Conservation (phyloP, 2,888 invertebrate genomes). For the Brachylomia viminalis region DNA sequence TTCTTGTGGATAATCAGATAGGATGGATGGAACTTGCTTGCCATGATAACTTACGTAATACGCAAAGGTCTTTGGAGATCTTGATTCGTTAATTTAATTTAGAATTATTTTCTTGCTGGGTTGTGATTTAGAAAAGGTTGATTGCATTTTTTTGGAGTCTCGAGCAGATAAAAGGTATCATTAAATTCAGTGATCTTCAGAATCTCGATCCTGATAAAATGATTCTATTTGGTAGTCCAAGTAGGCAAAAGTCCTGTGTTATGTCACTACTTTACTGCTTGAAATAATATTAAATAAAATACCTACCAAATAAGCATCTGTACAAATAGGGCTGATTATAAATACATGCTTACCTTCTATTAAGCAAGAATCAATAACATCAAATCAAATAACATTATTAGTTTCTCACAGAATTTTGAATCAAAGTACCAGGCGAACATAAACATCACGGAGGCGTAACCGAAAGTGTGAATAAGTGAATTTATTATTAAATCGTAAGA, state of each 20-base stretch:
- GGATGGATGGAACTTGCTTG: conserved; percentile 56
- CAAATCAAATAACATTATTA: conserved; percentile 39
- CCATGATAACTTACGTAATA: conserved; percentile 56
- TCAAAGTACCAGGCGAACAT: conserved; percentile 51
- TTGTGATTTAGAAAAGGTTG: conserved; percentile 3
- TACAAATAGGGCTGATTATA: conserved; percentile 17
- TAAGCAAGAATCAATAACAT: conserved; percentile 27
- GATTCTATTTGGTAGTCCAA: no score
- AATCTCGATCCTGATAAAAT: neutral
- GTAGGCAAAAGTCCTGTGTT: neutral
- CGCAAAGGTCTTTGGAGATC: conserved; percentile 51
- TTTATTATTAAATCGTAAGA: conserved; percentile 44
- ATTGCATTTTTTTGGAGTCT: neutral
- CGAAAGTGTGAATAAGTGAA: conserved; percentile 52
- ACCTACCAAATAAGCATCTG: neutral
- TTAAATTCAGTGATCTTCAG: neutral
- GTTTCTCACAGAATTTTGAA: conserved; percentile 47
- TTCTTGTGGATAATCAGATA: conserved; percentile 57
- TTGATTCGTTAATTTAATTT: conserved; percentile 35
- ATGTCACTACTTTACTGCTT: neutral
- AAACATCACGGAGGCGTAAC: conserved; percentile 44
- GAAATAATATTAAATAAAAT: neutral
- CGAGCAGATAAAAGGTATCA: no score
- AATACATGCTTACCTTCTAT: conserved; percentile 21
- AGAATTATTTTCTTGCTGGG: neutral